Evolutionary conservation across 2,888 invertebrate species (phyloP).

Genomic region (Coremacera marginata): DNA sequence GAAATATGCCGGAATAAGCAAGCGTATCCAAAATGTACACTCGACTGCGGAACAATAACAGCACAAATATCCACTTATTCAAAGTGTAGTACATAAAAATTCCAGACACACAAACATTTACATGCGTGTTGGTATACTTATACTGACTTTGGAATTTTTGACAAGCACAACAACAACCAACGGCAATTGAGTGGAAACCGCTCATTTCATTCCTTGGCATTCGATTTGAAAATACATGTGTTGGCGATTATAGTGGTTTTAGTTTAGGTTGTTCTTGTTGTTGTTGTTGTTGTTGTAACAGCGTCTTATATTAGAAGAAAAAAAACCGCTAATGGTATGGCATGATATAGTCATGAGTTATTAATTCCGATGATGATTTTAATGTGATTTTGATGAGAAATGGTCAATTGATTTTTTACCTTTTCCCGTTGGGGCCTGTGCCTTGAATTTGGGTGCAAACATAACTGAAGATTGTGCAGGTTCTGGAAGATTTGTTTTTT

Average conservation of each 20-base stretch:
- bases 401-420: constrained; percentile 56
- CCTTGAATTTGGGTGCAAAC: constrained; percentile 86
- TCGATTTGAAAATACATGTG: not conserved
- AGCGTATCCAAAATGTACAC: no score
- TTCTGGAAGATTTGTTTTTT: constrained; percentile 72
- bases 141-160: no score
- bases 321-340: constrained; percentile 14
- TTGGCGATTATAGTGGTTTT: not conserved
- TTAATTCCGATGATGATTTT: constrained; percentile 4
- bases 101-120: not conserved
- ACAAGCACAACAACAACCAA: not conserved
- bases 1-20: no score
- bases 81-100: no score
- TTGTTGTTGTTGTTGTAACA: not conserved
- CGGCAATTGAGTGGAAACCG: not conserved
- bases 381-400: not conserved
- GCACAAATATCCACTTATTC: no score
- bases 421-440: constrained; percentile 74
- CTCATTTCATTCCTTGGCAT: not conserved
- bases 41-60: no score
- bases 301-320: not conserved
- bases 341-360: constrained; percentile 24
- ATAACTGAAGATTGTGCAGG: constrained; percentile 71
- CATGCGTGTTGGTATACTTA: no score
- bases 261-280: not conserved